Evolutionary conservation across 2,797 vertebrate genomes (phyloP).

Genomic region (Sciurus carolinensis): DNA sequence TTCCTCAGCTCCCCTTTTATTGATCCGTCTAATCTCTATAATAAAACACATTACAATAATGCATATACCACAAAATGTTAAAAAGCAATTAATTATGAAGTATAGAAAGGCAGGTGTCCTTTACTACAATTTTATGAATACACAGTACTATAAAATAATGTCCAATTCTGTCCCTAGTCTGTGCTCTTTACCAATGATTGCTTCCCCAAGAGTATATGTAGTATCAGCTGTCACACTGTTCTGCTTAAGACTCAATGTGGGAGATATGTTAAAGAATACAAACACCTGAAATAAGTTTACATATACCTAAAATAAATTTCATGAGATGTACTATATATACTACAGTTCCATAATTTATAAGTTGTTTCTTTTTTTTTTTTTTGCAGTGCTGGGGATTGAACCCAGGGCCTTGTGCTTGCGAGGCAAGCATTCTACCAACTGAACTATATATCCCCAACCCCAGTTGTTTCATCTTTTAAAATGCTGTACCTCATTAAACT

Average conservation of each 20-base stretch:
- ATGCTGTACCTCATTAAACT: background rate
- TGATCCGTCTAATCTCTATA: slow-evolving; percentile 97
- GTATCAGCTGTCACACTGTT: background rate
- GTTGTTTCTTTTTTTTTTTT: too few relatives aligned
- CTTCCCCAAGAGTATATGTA: background rate
- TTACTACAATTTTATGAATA: background rate
- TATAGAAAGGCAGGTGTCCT: background rate
- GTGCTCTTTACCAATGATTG: background rate
- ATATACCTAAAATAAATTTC: background rate
- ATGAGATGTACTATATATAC: background rate
- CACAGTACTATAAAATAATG: background rate
- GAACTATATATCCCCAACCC: too few relatives aligned
- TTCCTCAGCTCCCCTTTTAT: slow-evolving; percentile 99
- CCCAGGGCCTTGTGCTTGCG: too few relatives aligned
- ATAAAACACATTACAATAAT: slow-evolving; percentile 73
- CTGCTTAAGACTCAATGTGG: background rate
- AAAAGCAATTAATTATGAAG: background rate
- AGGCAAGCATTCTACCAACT: too few relatives aligned
- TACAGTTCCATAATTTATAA: background rate
- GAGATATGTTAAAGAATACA: background rate
- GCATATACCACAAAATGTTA: slow-evolving; percentile 57
- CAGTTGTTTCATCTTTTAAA: background rate
- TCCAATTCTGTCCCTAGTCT: background rate
- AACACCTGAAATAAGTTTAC: background rate
- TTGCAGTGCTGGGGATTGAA: too few relatives aligned